Base-by-base conservation (phyloP, 2,888 invertebrate species). In the Lepidochrysops patricia region DNA sequence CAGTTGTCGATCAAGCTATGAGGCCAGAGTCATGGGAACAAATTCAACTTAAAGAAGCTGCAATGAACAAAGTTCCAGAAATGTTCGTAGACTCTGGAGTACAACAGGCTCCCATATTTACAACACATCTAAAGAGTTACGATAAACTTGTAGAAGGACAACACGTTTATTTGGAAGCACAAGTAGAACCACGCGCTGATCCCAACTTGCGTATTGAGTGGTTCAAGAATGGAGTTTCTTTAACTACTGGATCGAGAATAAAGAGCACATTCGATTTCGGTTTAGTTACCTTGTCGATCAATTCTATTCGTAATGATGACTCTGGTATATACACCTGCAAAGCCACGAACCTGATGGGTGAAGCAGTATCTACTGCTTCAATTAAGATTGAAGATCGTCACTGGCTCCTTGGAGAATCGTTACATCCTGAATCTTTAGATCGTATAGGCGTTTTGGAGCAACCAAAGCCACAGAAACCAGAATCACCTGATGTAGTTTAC, bases 261-360 rank as follows among this genome's bases (percentile, higher is more conserved):
- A 94, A 96, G 75, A 97, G 97, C 69, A 96, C 97, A 26, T 97
- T 98, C 75, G 99, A 99, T 79, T 99, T 99, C 82, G 99, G 99
- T 56, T 91, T 98, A 63, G 98, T 99, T 0, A 96, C 97, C 0
- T 84, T 98, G 27, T 96, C 97, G 13, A 94, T 98, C 63, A 96
- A 96, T 74, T 94, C 96, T 2, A 75, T 97, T 49, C 92, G 98
- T 70, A 92, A 93, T 57, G 97, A 97, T 71, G 98, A 99, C 84
- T 97, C 97, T 2, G 98, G 98, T 4, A 95, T 97, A 70, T 99
- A 98, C 77, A 97, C 97, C 1, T 98, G 98, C 87, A 96, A 96
- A 82, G 98, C 98, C 0, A 95, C 94, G 9, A 99, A 99, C 78
- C 91, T 96, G 64, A 92, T 96, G 61, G 99, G 99, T 49, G 97